Evolutionary conservation across 2,113 vertebrate species (phyloP), one percentile per base, ranked within the genome.

Genomic region (Drymodes brunneopygia): DNA sequence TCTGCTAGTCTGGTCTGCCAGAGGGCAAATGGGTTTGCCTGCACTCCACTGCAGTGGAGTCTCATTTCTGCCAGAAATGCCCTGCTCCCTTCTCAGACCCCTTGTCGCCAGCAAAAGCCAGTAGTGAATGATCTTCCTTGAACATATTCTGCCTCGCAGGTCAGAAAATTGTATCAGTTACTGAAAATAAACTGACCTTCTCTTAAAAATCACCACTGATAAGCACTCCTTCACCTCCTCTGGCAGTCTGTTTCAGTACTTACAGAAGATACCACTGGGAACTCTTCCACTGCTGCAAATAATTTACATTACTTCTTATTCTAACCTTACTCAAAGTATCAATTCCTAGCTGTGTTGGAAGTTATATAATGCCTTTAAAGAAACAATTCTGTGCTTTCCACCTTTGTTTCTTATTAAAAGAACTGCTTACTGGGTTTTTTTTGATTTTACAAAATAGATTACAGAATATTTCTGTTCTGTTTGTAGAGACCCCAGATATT

Each of bases 101-200:
- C 23, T 48, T 2, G 4, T 19, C 61, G 67, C 31, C 81, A 48
- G 31, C n/a, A 65, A 47, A 80, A 88, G 48, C 11, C 81, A 56
- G 62, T 10, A 85, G 12, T 24, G 42, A 85, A 53, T 1, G 40
- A 75, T 27, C 66, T 28, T 92, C 12, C 51, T 91, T 67, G 27
- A 91, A 47, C 11, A 11, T n/a, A n/a, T 15, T 51, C 51, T 47
- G 60, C 47, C 44, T 66, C 0, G 0, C 17, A 71, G 44, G 61
- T 12, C 56, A 74, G 74, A 91, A 84, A 87, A 71, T 18, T 44
- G 8, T 44, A 74, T 56, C 35, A 51, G 56, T 47, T 83, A 58
- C 71, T 50, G 45, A 93, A 88, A 94, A 88, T 69, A 82, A 65
- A 83, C 79, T 47, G 45, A 79, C 45, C 22, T 33, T 84, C 40